Conservation (phyloP, 2,113 vertebrate genomes). For the Crocuta crocuta region DNA sequence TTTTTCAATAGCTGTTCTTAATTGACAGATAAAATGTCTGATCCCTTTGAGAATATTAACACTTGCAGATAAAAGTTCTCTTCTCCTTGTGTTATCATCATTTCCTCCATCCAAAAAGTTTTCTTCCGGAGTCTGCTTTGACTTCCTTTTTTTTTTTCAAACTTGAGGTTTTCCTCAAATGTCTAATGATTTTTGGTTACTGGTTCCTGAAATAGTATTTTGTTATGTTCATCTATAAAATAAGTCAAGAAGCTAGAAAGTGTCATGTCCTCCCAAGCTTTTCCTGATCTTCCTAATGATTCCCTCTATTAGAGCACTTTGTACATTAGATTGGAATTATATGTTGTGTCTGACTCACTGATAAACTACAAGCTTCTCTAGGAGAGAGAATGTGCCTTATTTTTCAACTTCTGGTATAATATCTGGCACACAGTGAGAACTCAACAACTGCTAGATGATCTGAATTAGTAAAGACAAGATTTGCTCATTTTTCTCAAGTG, state of each 20-base stretch:
- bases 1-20: not conserved
- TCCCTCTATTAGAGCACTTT: not conserved
- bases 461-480: not conserved
- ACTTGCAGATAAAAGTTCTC: not conserved
- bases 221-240: slow-evolving; percentile 8
- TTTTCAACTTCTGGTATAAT: not conserved
- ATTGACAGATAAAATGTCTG: not conserved
- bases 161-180: not conserved
- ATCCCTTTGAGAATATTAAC: not conserved
- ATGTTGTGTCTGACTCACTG: not conserved
- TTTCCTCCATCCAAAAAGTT: not conserved
- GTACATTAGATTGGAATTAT: not conserved
- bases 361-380: not conserved
- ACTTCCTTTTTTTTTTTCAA: not conserved
- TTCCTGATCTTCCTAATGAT: not conserved
- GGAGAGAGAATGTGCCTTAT: not conserved
- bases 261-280: not conserved
- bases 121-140: not conserved
- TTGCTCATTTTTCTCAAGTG: not conserved
- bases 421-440: not conserved
- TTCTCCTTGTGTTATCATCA: not conserved
- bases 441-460: not conserved
- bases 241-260: not conserved
- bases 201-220: slow-evolving; percentile 24
- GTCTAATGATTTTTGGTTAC: not conserved